These are phyloP conservation scores for Synergus umbraculus DNA, from an alignment of 2,888 invertebrate genomes.

Conservation along the genomic window DNA sequence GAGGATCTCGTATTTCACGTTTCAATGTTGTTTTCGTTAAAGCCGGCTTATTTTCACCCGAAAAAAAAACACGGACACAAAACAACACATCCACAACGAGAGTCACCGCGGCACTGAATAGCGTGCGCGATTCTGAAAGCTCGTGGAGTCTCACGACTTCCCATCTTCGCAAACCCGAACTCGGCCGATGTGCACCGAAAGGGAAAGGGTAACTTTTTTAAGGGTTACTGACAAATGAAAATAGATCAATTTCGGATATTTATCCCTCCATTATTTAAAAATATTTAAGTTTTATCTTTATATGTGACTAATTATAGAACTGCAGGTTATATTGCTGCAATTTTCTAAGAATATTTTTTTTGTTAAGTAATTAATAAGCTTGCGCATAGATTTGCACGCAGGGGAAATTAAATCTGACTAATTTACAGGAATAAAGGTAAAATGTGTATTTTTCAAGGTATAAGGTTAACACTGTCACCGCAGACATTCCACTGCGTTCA, in stretches of 20 bases:
- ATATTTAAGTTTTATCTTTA: neutral
- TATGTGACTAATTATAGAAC: neutral
- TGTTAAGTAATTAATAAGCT: neutral
- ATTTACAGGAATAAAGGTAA: constrained; percentile 24
- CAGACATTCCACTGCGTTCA: constrained; percentile 21
- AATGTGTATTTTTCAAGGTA: constrained; percentile 20
- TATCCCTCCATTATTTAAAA: neutral
- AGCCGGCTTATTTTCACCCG: constrained; percentile 30
- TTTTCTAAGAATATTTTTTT: neutral
- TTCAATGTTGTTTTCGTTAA: constrained; percentile 36
- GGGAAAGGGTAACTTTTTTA: constrained; percentile 7
- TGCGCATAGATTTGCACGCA: neutral
- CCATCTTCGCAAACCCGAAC: constrained; percentile 13
- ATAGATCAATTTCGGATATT: neutral
- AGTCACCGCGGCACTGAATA: constrained; percentile 55
- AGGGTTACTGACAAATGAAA: neutral
- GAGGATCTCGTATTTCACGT: constrained; percentile 36
- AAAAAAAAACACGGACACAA: constrained; percentile 33
- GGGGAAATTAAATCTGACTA: constrained; percentile 3
- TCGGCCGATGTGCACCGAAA: constrained; percentile 6
- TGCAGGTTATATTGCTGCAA: too few species aligned
- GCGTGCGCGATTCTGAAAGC: constrained; percentile 46
- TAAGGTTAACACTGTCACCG: constrained; percentile 24
- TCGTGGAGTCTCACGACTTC: constrained; percentile 3
- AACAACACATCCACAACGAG: constrained; percentile 51